phyloP scores from a whole-genome alignment of 2,797 vertebrate genomes.

The Myotis planiceps region DNA sequence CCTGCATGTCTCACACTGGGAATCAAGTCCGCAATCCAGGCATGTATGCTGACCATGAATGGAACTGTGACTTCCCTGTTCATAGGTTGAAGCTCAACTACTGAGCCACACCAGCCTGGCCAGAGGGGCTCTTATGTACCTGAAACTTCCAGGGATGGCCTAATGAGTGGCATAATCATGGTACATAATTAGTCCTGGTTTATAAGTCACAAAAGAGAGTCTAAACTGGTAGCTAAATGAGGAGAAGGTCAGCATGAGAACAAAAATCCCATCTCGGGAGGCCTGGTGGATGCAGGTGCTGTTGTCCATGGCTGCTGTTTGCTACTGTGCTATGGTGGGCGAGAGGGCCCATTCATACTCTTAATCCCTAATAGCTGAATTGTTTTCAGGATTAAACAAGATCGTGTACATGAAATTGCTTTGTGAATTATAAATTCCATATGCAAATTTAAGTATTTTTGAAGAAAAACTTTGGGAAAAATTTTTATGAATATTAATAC shows the following conservation, averaged over 20 bases:
- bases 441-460: not conserved
- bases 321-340: not conserved
- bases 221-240: not conserved
- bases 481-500: not conserved
- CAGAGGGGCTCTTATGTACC: not conserved
- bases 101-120: no score
- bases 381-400: constrained; percentile 25
- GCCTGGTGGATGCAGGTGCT: no score
- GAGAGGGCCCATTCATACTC: not conserved
- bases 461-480: not conserved
- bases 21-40: no score
- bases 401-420: not conserved
- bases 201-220: not conserved
- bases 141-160: not conserved
- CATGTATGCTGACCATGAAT: no score
- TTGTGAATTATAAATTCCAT: not conserved
- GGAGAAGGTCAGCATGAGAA: not conserved
- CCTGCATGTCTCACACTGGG: no score
- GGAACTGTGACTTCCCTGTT: no score
- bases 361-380: not conserved
- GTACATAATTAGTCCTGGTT: not conserved
- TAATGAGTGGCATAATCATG: not conserved
- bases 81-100: no score
- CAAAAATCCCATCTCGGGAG: not conserved
- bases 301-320: not conserved